A percentile compares a stretch with the other conserved stretches of the same genome.
Conservation (phyloP, 2,113 vertebrate genomes). For the Camarhynchus parvulus region DNA sequence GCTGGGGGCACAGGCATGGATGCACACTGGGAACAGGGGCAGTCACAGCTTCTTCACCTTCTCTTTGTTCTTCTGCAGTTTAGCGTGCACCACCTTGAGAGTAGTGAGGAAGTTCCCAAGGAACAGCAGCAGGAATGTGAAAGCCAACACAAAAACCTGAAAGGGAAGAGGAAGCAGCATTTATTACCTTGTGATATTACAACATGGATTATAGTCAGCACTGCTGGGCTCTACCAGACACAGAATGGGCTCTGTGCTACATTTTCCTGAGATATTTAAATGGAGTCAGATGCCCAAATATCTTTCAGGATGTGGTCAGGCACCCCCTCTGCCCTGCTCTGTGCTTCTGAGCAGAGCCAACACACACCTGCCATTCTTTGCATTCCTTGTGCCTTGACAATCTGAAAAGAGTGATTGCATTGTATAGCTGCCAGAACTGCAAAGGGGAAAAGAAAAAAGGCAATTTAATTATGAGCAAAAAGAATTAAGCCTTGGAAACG, state of each 20-base stretch:
- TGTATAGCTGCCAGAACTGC: conserved; percentile 99
- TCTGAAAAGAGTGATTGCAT: conserved; percentile 89
- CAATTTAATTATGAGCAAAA: not conserved
- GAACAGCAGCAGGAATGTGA: conserved; percentile 95
- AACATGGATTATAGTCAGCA: not conserved
- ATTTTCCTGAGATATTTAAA: not conserved
- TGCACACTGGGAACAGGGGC: not conserved
- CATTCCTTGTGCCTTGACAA: conserved; percentile 89
- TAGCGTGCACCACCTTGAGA: conserved; percentile 92
- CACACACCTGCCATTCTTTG: conserved; percentile 94
- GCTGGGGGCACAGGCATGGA: not conserved
- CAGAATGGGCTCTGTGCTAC: not conserved
- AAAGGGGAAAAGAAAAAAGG: not conserved
- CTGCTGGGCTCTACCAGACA: not conserved
- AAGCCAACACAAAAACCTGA: conserved; percentile 91
- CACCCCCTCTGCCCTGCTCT: not conserved
- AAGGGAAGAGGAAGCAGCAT: not conserved
- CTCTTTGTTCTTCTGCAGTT: conserved; percentile 88
- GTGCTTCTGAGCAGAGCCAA: not conserved
- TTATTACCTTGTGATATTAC: not conserved
- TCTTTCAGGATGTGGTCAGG: not conserved
- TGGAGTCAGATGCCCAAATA: not conserved
- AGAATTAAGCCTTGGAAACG: not conserved
- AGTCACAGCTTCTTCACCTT: conserved; percentile 79
- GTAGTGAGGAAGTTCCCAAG: conserved; percentile 97